Evolutionary conservation across 1,140 invertebrate genomes (phyloP), one percentile per base, ranked within the genome.

Genomic region (Drosophila sp.): DNA sequence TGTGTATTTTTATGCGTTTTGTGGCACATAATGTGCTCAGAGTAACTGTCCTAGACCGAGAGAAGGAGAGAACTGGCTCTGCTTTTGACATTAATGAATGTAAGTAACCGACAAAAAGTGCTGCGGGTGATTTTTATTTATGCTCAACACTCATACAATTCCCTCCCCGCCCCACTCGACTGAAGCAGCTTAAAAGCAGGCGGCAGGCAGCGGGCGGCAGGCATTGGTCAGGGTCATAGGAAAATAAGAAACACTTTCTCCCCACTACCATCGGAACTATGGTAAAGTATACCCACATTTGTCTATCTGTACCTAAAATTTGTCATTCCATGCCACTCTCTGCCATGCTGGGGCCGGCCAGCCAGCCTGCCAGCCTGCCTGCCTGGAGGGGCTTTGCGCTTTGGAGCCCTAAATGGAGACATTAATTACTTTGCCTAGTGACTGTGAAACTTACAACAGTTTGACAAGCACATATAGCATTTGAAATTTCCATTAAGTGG

Each of bases 11-110:
- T 89, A 84, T 87, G 80, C 85, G 80, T 89, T 89, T 55, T 80
- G 80, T 32, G 84, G 76, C 84, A 89, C 76, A 83, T 83, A 71
- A 89, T 89, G 84, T 89, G 84, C 79, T 78, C 57, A 66, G 67
- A 63, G 72, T 61, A 70, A 50, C 44, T 66, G 66, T 72, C 71
- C 79, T 81, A 86, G 77, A 80, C 73, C 35, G 8, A 3, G 65
- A 79, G 58, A 70, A 60, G 11, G 35, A 38, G 10, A 0, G 3
- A 44, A 54, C 64, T 64, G 57, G 44, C 44, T 50, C 66, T 78
- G 76, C 60, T 70, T 61, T 72, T 87, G 83, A 87, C 83, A 87
- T 87, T 87, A 87, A 87, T 87, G 83, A 87, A 87, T 87, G 83
- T 87, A 76, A 67, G 83, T 87, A 76, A 67, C 70, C 56, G 68